These are phyloP conservation scores for Paramormyrops hopkinsi DNA, from an alignment of 2,797 vertebrate species.

Conservation along the genomic window DNA sequence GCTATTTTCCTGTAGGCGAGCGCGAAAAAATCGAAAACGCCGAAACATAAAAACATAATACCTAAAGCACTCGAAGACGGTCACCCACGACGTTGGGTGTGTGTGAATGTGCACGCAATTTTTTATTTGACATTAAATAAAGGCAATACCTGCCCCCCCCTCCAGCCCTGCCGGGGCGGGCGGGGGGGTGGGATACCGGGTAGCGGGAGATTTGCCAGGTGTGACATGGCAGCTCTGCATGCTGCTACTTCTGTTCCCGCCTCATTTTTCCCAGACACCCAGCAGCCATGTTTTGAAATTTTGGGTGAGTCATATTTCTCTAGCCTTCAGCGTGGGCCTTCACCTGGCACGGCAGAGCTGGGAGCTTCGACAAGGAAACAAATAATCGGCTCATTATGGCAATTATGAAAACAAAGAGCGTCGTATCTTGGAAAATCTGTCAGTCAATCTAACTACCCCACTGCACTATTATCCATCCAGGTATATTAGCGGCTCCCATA, in stretches of 20 bases:
- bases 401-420: neutral
- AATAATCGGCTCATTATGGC: constrained; percentile 6
- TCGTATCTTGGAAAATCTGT: neutral
- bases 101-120: neutral
- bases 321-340: neutral
- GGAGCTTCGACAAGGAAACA: neutral
- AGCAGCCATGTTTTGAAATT: constrained; percentile 10
- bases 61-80: neutral
- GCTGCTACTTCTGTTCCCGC: neutral
- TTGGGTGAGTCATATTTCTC: constrained; percentile 8
- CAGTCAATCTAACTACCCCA: neutral
- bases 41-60: neutral
- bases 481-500: neutral
- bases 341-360: neutral
- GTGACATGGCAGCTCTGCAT: neutral
- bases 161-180: neutral
- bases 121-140: neutral
- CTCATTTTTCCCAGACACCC: constrained; percentile 8
- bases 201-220: neutral
- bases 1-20: neutral
- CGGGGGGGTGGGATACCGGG: neutral
- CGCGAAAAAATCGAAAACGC: neutral
- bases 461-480: neutral
- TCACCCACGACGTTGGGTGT: neutral
- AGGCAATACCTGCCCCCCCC: neutral